Base-by-base conservation (phyloP, 1,140 invertebrate genomes). In the Achroia grisella region DNA sequence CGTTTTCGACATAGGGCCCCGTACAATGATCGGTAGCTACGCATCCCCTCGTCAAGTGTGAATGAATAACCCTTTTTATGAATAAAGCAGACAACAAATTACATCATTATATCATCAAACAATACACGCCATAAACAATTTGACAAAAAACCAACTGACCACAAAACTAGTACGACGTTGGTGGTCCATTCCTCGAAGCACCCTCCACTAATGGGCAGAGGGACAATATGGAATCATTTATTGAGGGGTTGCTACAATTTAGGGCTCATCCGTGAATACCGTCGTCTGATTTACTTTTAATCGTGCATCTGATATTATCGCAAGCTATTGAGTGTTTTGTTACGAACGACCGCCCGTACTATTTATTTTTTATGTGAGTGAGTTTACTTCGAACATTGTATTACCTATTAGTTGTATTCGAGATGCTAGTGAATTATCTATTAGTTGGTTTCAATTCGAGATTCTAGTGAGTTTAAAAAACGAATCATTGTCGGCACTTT, bases 261-360 rank as follows among this genome's bases (percentile, higher is more conserved):
- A 67, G 57, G 55, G 52, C 45, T 62, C 50, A 60, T 48, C 62
- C 42, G 49, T 63, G 62, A 62, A 64, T 63, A 52, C 2, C 17
- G 49, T 44, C 55, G 55, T 57, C 65, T 77, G 73, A 72, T 77
- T 74, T 72, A 74, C 62, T 70, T 71, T 62, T 69, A 74, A 72
- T 72, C 68, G 73, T 77, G 73, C 59, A 51, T 44, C 47, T 39
- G 73, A 77, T 74, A 69, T 50, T 69, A 74, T 77, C 73, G 50
- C 47, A 52, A 41, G 31, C 51, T 54, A 56, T 69, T 49, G 52
- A 66, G 68, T 62, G 58, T 73, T 70, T 71, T 70, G 73, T 77
- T 73, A 71, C 68, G 58, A 51, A 41, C 48, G 51, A 15, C 36
- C 29, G 32, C 35, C 44, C 37, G 27, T 57, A 50, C 52, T 29